Base-by-base conservation (phyloP, 2,888 invertebrate species). In the Metallyticus violacea region DNA sequence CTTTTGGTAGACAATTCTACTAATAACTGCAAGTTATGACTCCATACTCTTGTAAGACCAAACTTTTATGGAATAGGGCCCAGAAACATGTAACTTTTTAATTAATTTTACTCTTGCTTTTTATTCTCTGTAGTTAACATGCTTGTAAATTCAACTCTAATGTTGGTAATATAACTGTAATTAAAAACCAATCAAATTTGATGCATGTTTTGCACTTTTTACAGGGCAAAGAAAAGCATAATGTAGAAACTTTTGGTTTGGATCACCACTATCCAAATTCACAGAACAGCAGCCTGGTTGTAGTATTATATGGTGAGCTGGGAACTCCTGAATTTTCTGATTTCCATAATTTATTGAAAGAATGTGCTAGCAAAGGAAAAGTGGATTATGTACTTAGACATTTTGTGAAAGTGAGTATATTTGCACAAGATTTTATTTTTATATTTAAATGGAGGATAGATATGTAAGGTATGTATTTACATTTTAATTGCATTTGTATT, bases 361-460 rank as follows among this genome's bases (percentile, higher is more conserved):
- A 93, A 78, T 93, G 95, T 91, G 96, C 97, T 3, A 93, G 95
- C 87, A 92, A 92, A 27, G 96, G 96, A 80, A 93, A 93, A 88
- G 94, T 99, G 7, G 96, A 96, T 91, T 99, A 99, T 92, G 94
- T 99, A 86, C 93, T 98, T 79, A 93, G 99, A 78, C 98, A 99
- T 93, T 97, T 95, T 93, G 93, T 97, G 0, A 95, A 95, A 93
- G 96, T 96, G 91, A 90, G 83, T 83, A 27, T 26, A 25, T 79
- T 1, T 26, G 40, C 9, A 9, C 3, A 87, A 62, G 77, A 26
- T 85, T 29, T 7, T 15, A 81, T 1, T 40, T 40, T 40, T 40
- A 15, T 15, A 62, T 15, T 62, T 62, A 62, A 62, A 62, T 62
- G n/a, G n/a, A n/a, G n/a, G n/a, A n/a, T n/a, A n/a, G n/a, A n/a